Evolutionary conservation across 37 sponge, comb jelly and placozoan species (phyloP), one percentile per base, ranked within the genome.

Genomic region (Cladorhizidae sp.): DNA sequence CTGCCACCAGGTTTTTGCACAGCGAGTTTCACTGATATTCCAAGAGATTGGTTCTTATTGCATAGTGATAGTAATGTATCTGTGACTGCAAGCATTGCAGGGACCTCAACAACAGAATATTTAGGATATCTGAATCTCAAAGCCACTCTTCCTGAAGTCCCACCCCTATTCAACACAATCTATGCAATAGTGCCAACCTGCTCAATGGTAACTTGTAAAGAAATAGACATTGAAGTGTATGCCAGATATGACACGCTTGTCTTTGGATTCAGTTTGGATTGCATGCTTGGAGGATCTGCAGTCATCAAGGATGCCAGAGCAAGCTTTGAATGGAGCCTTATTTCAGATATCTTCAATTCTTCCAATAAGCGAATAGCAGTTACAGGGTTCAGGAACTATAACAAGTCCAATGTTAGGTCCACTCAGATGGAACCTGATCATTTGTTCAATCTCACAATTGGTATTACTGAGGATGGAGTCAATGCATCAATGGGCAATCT

Each of bases 361-460:
- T 3, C 23, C 28, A 35, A 21, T 29, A 55, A 56, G 5, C 39
- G 26, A 50, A 39, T 61, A 23, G 70, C 73, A 15, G 6, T 81
- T 38, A 81, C 82, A 40, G 82, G 82, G 21, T 81, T 81, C 62
- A 81, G 82, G 61, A 81, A 63, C 31, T 71, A 71, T 35, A 54
- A 80, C 23, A 58, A 33, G 0, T 25, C 40, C 7, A 71, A 59
- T 18, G 31, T 28, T 28, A 39, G 15, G 8, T 17, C 1, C 26
- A 72, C 73, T 31, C 26, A 23, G 8, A 36, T 72, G 33, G 35
- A 21, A 22, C 80, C 72, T n/a, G 82, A 81, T 9, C 33, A 14
- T 38, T 57, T 81, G 7, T 25, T 45, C 3, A 63, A 59, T 57
- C 51, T 81, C 42, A 37, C 20, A 15, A 38, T 81, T n/a, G 0